Evolutionary conservation across 2,113 vertebrate species (phyloP).

Genomic region (Cephalopholis sonnerati): DNA sequence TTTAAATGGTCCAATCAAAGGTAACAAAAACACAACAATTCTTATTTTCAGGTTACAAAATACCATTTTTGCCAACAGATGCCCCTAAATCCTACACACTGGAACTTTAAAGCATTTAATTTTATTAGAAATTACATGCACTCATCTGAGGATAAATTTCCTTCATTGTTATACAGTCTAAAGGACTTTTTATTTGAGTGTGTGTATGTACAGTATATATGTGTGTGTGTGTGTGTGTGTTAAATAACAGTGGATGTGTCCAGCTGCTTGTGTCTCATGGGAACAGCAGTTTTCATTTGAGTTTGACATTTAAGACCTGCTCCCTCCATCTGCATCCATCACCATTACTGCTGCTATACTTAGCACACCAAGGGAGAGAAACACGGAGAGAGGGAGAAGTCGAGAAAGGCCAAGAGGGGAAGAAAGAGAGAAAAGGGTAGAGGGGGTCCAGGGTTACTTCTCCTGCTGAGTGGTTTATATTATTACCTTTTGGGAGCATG

Average conservation of each 20-base stretch:
- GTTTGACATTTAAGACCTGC: conserved; percentile 78
- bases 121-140: too few species aligned
- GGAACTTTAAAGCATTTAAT: too few species aligned
- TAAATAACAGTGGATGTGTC: conserved; percentile 60
- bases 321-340: conserved; percentile 76
- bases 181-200: neutral
- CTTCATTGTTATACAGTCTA: neutral
- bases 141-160: neutral
- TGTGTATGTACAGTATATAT: neutral
- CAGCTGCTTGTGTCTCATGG: conserved; percentile 65
- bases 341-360: conserved; percentile 71
- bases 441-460: conserved; percentile 48
- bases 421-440: conserved; percentile 40
- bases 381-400: conserved; percentile 33
- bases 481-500: conserved; percentile 74
- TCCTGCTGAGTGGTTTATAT: conserved; percentile 77
- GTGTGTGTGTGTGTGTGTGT: conserved; percentile 52
- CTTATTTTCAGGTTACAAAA: too few species aligned
- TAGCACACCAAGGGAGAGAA: conserved; percentile 50
- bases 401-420: conserved; percentile 34
- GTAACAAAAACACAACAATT: too few species aligned
- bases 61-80: too few species aligned
- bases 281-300: conserved; percentile 75
- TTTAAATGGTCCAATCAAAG: too few species aligned
- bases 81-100: too few species aligned